phyloP scores from a whole-genome alignment of 2,113 vertebrate species.

The Acanthochromis polyacanthus region DNA sequence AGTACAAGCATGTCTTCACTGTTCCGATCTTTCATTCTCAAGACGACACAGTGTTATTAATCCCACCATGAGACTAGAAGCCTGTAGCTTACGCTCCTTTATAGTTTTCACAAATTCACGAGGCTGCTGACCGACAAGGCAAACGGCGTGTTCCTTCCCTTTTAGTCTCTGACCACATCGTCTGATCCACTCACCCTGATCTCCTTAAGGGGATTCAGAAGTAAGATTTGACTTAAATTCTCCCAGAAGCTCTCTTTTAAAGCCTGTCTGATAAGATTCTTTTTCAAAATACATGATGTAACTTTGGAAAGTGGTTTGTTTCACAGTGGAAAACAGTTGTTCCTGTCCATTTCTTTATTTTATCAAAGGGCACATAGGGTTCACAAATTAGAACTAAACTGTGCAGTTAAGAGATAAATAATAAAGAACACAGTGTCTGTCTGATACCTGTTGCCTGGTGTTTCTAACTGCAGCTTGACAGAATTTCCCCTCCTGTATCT shows the following conservation, averaged over 20 bases:
- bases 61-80: background rate
- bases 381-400: background rate
- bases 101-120: slow-evolving; percentile 17
- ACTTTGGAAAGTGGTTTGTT: slow-evolving; percentile 4
- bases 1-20: background rate
- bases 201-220: slow-evolving; percentile 45
- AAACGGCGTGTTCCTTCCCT: slow-evolving; percentile 15
- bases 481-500: slow-evolving; percentile 17
- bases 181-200: slow-evolving; percentile 46
- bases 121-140: slow-evolving; percentile 9
- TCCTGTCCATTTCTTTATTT: background rate
- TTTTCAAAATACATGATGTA: background rate
- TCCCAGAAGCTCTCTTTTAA: slow-evolving; percentile 20
- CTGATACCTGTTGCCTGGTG: slow-evolving; percentile 15
- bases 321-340: background rate
- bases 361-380: background rate
- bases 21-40: background rate
- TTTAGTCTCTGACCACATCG: slow-evolving; percentile 8
- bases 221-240: slow-evolving; percentile 45
- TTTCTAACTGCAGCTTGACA: slow-evolving; percentile 14
- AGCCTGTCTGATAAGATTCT: slow-evolving; percentile 4
- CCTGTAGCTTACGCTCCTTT: background rate
- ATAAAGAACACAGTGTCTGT: background rate
- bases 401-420: background rate
- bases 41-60: background rate